Base-by-base conservation (phyloP, 2,888 invertebrate species). In the Drosophila villosipedis region DNA sequence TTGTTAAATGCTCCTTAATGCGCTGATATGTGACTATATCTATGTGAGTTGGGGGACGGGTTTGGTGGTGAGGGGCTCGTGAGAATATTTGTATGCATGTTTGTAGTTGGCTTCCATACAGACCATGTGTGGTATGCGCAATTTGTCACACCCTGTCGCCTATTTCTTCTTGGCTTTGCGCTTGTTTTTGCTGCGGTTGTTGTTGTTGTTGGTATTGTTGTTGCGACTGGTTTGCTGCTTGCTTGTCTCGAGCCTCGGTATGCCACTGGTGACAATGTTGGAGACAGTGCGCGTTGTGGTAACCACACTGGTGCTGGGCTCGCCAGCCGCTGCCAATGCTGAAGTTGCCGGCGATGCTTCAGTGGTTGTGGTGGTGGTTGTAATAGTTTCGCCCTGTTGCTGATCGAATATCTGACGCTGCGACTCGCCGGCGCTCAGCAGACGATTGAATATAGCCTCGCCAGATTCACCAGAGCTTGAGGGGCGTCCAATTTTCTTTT, bases 211-310 rank as follows among this genome's bases (percentile, higher is more conserved):
- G 65, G 60, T 76, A 62, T 57, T 77, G 58, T 35, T 76, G 61
- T 35, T 72, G 65, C 80, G 81, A 60, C 43, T 65, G 60, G 52
- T 54, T 62, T 57, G 57, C 59, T 75, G 80, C 70, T 75, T 83
- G 71, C 22, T 60, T 22, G 78, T 67, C 64, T 78, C 83, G 10
- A 84, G 82, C 59, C 90, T 69, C 64, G 92, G 92, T 80, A 92
- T 92, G 69, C 92, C 92, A 77, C 93, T 92, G 74, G 92, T 92
- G 74, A 91, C 90, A 71, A 92, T 78, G 68, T 92, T 92, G 80
- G 93, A 92, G 62, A 92, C 84, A 33, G 92, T 92, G 41, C 92
- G 90, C 60, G 92, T 92, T 52, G 93, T 92, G 69, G 92, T 92
- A 59, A 92, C 92, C 70, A 91, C 83, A 65, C 89, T 84, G 60